Evolutionary conservation across 2,888 invertebrate species (phyloP), one percentile per base, ranked within the genome.

Genomic region (Ptychoptera contaminata): DNA sequence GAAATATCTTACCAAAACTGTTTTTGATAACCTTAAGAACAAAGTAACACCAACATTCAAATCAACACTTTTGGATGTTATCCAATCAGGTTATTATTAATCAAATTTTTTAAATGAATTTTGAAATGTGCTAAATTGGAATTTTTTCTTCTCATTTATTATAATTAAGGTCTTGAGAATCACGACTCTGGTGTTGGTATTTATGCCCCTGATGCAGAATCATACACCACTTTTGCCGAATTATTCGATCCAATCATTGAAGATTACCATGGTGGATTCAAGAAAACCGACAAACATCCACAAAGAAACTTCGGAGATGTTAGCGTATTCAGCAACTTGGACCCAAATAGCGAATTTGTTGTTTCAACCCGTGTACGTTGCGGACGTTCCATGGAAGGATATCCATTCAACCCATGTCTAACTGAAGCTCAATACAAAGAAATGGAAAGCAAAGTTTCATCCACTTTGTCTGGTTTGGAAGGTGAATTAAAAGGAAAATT

Each of bases 221-320:
- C 93, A 45, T 97, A 96, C 76, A 80, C 83, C 56, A 76, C 84
- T 46, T 97, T 96, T 68, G 75, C 86, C 51, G 87, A 86, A 46
- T 74, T 97, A 54, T 96, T 97, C 69, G 91, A 96, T 71, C 93
- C 93, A 66, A 86, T 97, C 73, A 96, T 97, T 67, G 91, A 92
- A 65, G 93, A 93, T 65, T 94, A 94, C 75, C 94, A 94, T 72
- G 77, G 76, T 66, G 93, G 93, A 56, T 94, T 94, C 78, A 87
- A 85, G 75, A 82, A 87, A 69, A 79, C 80, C 62, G 91, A 91
- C 72, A 86, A 85, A 67, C 96, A 97, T 70, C 96, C 96, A 15
- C 71, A 85, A 50, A 83, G 82, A 70, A 84, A 92, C 73, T 94
- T 92, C 72, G 96, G 96, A 58, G 92, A 96, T 71, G 82, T 88